These are phyloP conservation scores for Danaus chrysippus DNA, from an alignment of 2,888 invertebrate genomes.

Conservation along the genomic window DNA sequence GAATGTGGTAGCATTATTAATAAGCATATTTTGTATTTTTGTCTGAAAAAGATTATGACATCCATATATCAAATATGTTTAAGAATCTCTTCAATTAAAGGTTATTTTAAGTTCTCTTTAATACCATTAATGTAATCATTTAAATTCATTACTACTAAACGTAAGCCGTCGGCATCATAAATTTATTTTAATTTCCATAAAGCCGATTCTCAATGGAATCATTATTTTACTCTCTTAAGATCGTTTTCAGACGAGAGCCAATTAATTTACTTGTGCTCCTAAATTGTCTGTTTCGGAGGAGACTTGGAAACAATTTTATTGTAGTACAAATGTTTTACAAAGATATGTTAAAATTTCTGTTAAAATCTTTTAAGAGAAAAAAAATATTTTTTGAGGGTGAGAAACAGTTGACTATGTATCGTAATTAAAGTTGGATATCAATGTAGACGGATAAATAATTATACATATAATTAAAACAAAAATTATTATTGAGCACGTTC, in stretches of 20 bases:
- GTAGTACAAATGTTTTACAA: not conserved
- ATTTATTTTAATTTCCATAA: slow-evolving; percentile 38
- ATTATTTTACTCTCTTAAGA: slow-evolving; percentile 54
- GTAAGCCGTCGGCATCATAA: slow-evolving; percentile 11
- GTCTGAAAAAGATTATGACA: no score
- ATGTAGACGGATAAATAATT: no score
- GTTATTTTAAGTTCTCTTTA: slow-evolving; percentile 33
- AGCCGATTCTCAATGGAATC: slow-evolving; percentile 43
- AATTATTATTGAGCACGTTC: no score
- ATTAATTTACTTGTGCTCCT: slow-evolving; percentile 54
- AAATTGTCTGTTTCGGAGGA: slow-evolving; percentile 40
- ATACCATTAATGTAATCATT: slow-evolving; percentile 1
- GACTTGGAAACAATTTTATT: slow-evolving; percentile 14
- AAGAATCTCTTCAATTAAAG: slow-evolving; percentile 28
- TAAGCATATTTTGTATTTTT: no score
- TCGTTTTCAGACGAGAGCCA: slow-evolving; percentile 53
- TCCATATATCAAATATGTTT: no score
- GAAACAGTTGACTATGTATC: no score
- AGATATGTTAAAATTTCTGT: not conserved
- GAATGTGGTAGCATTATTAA: no score
- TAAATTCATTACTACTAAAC: not conserved
- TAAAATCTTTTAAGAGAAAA: no score
- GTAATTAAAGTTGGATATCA: no score
- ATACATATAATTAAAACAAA: no score
- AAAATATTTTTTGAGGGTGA: no score